A percentile compares a stretch with the other conserved stretches of the same genome.
Evolutionary conservation across 2,797 vertebrate genomes (phyloP).

Genomic region (Rhincodon typus): DNA sequence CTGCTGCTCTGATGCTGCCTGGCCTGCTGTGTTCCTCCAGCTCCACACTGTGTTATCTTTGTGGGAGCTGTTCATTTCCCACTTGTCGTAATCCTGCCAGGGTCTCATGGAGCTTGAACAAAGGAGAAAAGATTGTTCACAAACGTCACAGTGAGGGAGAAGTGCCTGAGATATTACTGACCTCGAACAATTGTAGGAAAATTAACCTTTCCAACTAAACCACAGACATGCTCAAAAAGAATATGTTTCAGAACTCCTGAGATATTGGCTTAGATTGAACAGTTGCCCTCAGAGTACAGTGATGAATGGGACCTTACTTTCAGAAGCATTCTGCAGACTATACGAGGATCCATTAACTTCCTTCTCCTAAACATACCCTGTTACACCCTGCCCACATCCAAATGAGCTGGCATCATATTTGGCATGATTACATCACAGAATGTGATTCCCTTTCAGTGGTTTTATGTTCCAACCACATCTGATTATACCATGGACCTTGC

Average conservation of each 20-base stretch:
- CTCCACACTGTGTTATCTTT: no score
- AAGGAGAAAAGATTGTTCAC: background rate
- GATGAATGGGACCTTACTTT: background rate
- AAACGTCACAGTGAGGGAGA: background rate
- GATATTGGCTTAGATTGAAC: background rate
- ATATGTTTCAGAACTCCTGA: background rate
- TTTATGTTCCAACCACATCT: no score
- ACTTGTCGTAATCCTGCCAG: background rate
- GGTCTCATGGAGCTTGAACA: background rate
- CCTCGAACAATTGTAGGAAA: no score
- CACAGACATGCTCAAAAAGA: background rate
- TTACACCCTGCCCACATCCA: background rate
- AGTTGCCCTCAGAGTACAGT: background rate
- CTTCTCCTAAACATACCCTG: background rate
- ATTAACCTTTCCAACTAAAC: background rate
- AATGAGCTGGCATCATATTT: no score
- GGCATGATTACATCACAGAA: no score
- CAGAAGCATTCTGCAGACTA: background rate
- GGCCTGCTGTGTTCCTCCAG: no score
- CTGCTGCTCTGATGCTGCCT: no score
- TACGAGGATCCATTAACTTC: background rate
- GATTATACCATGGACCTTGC: no score
- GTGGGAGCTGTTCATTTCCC: background rate
- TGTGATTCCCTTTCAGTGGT: no score
- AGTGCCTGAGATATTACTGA: background rate